Base-by-base conservation (phyloP, 2,888 invertebrate species). In the Eledona agricola region DNA sequence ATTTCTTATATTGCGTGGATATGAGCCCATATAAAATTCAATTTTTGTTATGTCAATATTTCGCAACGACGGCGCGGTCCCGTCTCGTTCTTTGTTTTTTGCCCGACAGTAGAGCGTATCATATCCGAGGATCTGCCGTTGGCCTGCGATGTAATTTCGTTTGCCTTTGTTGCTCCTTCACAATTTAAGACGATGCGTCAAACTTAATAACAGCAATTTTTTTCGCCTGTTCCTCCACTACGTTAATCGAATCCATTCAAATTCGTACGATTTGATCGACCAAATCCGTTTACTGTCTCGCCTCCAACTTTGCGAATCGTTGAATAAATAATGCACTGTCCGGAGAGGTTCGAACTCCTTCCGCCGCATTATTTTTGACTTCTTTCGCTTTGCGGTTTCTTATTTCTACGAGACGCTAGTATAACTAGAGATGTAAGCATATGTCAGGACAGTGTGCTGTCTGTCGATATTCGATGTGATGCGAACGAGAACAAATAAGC, bases 21-120 rank as follows among this genome's bases (percentile, higher is more conserved):
- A 66, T 66, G 65, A 63, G 59, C 58, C 59, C 59, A 66, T 66
- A 65, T 66, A 66, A 65, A 66, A 66, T 66, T 66, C 66, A 66
- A 66, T 66, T 66, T 66, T 56, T 62, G 58, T 63, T 60, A 58
- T 60, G 58, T 58, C 58, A 56, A 58, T 58, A 58, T 56, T 54
- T 43, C 54, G 54, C 42, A 49, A 54, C 51, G 51, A 26, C 37
- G 49, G 38, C 29, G 49, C 49, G 16, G 17, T 32, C 31, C 40
- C 32, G 22, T 40, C 49, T 50, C 40, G 32, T 50, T 50, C 49
- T 50, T 50, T 50, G 49, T 50, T 50, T 50, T 50, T 50, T 38
- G 38, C 49, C 40, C 49, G 49, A 38, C 49, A 50, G 37, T 7
- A 42, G 28, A 25, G 31, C 40, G 40, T 50, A 50, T 50, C 49